Evolutionary conservation across 2,888 invertebrate genomes (phyloP), one percentile per base, ranked within the genome.

Genomic region (Drosophila robusta): DNA sequence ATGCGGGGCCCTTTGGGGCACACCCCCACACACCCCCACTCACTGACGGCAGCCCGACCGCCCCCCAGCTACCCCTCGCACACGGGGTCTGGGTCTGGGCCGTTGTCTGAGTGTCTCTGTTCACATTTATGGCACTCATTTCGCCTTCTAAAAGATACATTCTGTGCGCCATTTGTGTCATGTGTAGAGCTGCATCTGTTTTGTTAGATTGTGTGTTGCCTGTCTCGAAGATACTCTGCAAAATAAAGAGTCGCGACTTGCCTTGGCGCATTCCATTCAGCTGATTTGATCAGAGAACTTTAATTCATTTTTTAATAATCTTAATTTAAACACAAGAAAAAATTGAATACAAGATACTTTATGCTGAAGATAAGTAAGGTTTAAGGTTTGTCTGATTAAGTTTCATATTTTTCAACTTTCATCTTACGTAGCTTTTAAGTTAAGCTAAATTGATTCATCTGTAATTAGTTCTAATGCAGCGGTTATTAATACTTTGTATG

Each of bases 161-260:
- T 87, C 69, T 70, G 86, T 89, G 83, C 66, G 83, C 87, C 87
- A 85, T 85, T 85, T 85, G 88, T 82, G 88, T 82, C 86, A 77
- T 71, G 80, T 66, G 70, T 45, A 47, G 46, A 62, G 64, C 51
- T 88, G 86, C 80, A 87, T 85, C 70, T 82, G 88, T 75, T 84
- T 60, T 66, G 54, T 74, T 77, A 77, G 70, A 74, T 50, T 57
- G 52, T 52, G 29, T 14, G 42, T 41, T 22, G 47, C 18, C 36
- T 39, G 22, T 29, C 61, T 9, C 1, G 29, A 8, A 29, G 9
- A 66, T 78, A 58, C 81, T 50, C 41, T 58, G 18, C 14, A 9
- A 11, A 9, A 9, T n/a, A 34, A 7, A 12, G 22, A 26, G 34
- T 16, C 11, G 14, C 0, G 4, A 11, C 3, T 24, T 9, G 2